Evolutionary conservation across 2,797 vertebrate genomes (phyloP), one percentile per base, ranked within the genome.

Genomic region (Melanotaenia boesemani): DNA sequence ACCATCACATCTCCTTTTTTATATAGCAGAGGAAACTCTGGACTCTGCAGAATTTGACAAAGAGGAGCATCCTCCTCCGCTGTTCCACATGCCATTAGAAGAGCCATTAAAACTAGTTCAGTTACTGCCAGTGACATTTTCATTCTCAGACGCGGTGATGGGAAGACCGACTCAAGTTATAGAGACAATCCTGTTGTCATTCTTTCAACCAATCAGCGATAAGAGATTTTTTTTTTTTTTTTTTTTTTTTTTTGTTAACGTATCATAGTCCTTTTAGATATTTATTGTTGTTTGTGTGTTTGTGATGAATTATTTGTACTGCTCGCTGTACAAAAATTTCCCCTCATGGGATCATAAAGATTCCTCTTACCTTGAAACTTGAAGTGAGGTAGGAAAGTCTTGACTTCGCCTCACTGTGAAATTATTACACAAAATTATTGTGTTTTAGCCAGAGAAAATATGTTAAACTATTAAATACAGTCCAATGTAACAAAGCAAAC

Each of bases 1-100:
- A 94, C 91, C 32, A 82, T 89, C 37, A 94, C 74, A 37, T 93
- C 90, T 79, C 94, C 94, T 32, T 88, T 70, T 79, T 90, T 90
- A 28, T 88, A 92, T 50, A 95, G 72, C 20, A 94, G 65, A 2
- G 94, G 92, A 30, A 86, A 82, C 76, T 92, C 90, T 55, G 89
- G 87, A 67, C 57, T 89, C 44, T 88, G 91, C 70, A 81, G 68
- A 41, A 92, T 87, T 60, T 76, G 75, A 80, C 94, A 95, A 54
- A 77, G 10, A 75, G 70, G 59, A 70, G 68, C 71, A 20, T 86
- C 78, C 3, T 72, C 80, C n/a, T 69, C 79, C 5, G 44, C 83
- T 54, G 70, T 66, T 28, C 68, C 48, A 64, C 72, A 72, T 24
- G n/a, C 73, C 6, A 85, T 67, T 4, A 88, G 30, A 3, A 87